A percentile compares a stretch with the other conserved stretches of the same genome.
phyloP scores from a whole-genome alignment of 2,888 invertebrate species.

The Philonicus albiceps region DNA sequence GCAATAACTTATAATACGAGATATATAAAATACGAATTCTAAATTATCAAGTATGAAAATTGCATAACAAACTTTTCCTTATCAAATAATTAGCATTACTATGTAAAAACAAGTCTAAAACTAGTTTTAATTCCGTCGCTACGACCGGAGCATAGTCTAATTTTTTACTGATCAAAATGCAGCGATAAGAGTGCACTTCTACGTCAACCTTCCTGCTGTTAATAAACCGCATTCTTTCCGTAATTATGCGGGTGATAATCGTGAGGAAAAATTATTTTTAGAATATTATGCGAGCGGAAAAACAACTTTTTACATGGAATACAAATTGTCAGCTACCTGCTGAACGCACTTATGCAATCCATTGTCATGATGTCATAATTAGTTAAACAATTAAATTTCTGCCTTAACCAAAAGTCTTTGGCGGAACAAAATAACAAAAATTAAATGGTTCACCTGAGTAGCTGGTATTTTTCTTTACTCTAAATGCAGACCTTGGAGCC shows the following conservation, averaged over 20 bases:
- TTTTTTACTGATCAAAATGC: neutral
- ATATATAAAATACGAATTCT: neutral
- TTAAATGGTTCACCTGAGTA: neutral
- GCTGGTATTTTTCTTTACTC: neutral
- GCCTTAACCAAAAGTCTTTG: neutral
- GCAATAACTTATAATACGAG: neutral
- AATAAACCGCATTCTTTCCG: neutral
- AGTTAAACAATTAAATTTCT: neutral
- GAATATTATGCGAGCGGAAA: neutral
- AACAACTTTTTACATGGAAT: neutral
- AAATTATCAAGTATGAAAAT: neutral
- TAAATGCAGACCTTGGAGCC: neutral
- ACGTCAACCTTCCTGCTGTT: neutral
- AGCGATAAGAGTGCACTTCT: neutral
- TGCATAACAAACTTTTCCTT: neutral
- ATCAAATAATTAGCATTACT: neutral
- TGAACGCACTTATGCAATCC: neutral
- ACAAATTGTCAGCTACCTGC: neutral
- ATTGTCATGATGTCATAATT: neutral
- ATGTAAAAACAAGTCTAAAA: neutral
- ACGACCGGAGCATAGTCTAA: neutral
- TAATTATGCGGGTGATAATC: neutral
- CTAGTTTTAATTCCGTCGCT: neutral
- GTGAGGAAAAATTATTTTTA: neutral
- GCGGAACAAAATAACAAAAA: neutral